These are phyloP conservation scores for Lepeophtheirus nordmannii DNA, from an alignment of 2,888 invertebrate genomes.

Conservation along the genomic window DNA sequence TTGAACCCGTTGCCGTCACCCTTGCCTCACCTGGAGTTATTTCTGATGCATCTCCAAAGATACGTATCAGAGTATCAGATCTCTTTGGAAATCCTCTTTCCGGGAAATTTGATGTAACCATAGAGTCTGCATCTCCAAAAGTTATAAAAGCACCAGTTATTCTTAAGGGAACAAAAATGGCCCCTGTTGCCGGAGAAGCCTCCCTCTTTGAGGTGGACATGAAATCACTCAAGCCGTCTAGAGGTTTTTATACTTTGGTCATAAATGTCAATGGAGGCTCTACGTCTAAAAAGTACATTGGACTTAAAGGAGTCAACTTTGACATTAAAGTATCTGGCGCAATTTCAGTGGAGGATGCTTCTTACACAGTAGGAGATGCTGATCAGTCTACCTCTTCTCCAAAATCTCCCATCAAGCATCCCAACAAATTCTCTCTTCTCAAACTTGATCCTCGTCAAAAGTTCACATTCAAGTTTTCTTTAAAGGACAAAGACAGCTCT, in stretches of 20 bases:
- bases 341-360: constrained; percentile 56
- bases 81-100: constrained; percentile 42
- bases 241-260: constrained; percentile 68
- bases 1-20: constrained; percentile 68
- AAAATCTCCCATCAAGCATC: constrained; percentile 47
- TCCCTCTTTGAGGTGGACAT: constrained; percentile 44
- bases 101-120: constrained; percentile 47
- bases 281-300: constrained; percentile 42
- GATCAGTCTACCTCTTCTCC: constrained; percentile 71
- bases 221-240: constrained; percentile 55
- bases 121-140: constrained; percentile 55
- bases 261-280: constrained; percentile 52
- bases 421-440: constrained; percentile 51
- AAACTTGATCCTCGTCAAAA: constrained; percentile 81
- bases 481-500: constrained; percentile 51
- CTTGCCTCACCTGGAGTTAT: constrained; percentile 62
- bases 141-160: constrained; percentile 55
- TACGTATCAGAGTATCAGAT: constrained; percentile 39
- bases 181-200: constrained; percentile 30
- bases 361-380: constrained; percentile 73
- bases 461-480: constrained; percentile 59
- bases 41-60: constrained; percentile 52
- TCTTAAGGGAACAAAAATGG: constrained; percentile 45
- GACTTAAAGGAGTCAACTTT: constrained; percentile 40
- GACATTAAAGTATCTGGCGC: constrained; percentile 48